Base-by-base conservation (phyloP, 2,888 invertebrate genomes). In the Apamea crenata region DNA sequence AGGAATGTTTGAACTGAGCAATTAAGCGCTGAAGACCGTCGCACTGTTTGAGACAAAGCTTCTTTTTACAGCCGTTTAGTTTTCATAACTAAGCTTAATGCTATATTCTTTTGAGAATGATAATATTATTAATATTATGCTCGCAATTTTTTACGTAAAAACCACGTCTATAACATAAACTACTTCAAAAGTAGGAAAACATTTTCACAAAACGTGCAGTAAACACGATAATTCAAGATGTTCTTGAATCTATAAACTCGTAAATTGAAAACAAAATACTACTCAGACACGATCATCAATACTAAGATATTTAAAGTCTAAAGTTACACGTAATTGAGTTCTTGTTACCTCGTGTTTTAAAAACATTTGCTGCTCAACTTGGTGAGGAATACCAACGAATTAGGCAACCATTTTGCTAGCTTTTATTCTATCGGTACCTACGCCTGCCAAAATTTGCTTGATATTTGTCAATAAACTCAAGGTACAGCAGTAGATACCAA, bases 121-220 rank as follows among this genome's bases (percentile, higher is more conserved):
- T 65, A 18, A 78, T 86, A 86, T 83, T 67, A 77, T 73, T 87
- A 80, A 86, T 86, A 87, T 87, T 85, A 85, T 85, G 87, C 87
- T 83, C 79, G 72, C 50, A 74, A 83, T 77, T 79, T 84, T 59
- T 74, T 12, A 40, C 71, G 16, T 63, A 65, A 61, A 82, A 76
- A 82, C 56, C 70, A 83, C 74, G 73, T 59, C 16, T 74, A 44
- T 40, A 47, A 61, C 29, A 47, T 67, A 59, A 56, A 50, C 50
- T 74, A 50, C 73, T 65, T 56, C 18, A 16, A 53, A 68, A 84
- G 63, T 77, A 84, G 71, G 25, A 73, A 53, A 71, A 47, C n/a
- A 29, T 65, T 32, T 78, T 63, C 50, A 78, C 2, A 63, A 78
- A 71, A 66, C 61, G 47, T 59, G 29, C 8, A 59, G 36, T 40